Percentiles rank a stretch among this genome's conserved stretches.
Evolutionary conservation across 37 sponge, comb jelly and placozoan species (phyloP).

Genomic region (Petrosia ficiformis): DNA sequence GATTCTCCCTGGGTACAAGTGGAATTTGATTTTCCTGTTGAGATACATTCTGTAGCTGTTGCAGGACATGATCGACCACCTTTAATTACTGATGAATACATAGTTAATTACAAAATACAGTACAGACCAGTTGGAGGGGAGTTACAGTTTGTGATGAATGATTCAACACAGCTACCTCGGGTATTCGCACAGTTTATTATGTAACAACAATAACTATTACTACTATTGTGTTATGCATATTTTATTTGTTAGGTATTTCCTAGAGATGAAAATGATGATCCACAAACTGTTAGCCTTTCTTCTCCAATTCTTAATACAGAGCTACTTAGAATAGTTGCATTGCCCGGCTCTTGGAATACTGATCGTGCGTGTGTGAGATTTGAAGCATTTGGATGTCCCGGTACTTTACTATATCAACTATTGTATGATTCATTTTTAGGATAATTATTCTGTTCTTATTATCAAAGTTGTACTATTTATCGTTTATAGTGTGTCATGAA

Average conservation of each 20-base stretch:
- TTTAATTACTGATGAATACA: slow-evolving; percentile 1
- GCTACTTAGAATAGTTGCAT: slow-evolving; percentile 10
- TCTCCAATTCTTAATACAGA: not conserved
- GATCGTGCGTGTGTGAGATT: slow-evolving; percentile 11
- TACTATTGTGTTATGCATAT: too few species aligned
- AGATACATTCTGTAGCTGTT: not conserved
- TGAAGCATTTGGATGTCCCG: slow-evolving; percentile 27
- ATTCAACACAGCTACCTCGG: too few species aligned
- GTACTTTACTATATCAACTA: too few species aligned
- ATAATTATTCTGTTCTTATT: too few species aligned
- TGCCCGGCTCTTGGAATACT: not conserved
- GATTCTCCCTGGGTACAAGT: slow-evolving; percentile 17
- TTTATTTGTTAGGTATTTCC: too few species aligned
- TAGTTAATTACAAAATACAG: not conserved
- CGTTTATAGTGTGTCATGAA: too few species aligned
- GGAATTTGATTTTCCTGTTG: slow-evolving; percentile 22
- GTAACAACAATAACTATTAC: too few species aligned
- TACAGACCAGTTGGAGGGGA: too few species aligned
- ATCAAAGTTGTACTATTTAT: too few species aligned
- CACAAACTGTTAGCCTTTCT: not conserved
- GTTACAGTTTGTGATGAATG: too few species aligned
- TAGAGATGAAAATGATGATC: not conserved
- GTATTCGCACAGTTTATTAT: too few species aligned
- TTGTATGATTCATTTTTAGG: too few species aligned
- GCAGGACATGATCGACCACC: slow-evolving; percentile 7